Evolutionary conservation across 1,140 invertebrate species (phyloP).

Genomic region (Caenorhabditis latens): DNA sequence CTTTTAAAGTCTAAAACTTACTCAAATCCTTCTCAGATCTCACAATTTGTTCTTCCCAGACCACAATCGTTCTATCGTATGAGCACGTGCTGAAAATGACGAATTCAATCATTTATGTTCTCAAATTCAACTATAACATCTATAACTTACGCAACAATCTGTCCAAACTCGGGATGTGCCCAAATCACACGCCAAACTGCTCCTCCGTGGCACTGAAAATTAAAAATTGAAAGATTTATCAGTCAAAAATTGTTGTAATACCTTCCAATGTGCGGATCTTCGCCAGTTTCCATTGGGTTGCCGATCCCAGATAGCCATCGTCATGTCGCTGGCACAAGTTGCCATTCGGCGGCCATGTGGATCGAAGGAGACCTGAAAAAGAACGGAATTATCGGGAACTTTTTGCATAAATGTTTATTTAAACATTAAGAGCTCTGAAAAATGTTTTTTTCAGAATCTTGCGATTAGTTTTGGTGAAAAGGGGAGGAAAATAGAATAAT

Average conservation of each 20-base stretch:
- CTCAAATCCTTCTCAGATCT: slow-evolving; percentile 29
- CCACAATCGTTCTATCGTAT: slow-evolving; percentile 53
- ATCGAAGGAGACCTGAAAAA: slow-evolving; percentile 56
- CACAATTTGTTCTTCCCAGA: slow-evolving; percentile 57
- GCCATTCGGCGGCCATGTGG: slow-evolving; percentile 57
- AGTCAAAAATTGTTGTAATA: neutral
- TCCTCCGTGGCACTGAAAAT: slow-evolving; percentile 58
- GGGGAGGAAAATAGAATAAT: too few species aligned
- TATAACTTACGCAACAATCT: slow-evolving; percentile 59
- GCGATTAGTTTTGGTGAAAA: too few species aligned
- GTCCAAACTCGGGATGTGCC: slow-evolving; percentile 66
- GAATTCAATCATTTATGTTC: too few species aligned
- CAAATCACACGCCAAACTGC: slow-evolving; percentile 58
- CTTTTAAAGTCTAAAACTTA: neutral
- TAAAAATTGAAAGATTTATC: neutral
- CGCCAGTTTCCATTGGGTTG: slow-evolving; percentile 51
- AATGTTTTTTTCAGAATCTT: too few species aligned
- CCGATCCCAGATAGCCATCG: slow-evolving; percentile 57
- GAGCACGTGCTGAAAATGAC: slow-evolving; percentile 44
- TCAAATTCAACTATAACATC: too few species aligned
- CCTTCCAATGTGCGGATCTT: slow-evolving; percentile 57
- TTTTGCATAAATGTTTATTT: neutral
- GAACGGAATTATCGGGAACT: neutral
- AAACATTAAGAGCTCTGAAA: too few species aligned
- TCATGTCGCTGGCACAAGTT: slow-evolving; percentile 50